These are phyloP conservation scores for Coregonus ussuriensis DNA, from an alignment of 2,797 vertebrate species.

Conservation along the genomic window DNA sequence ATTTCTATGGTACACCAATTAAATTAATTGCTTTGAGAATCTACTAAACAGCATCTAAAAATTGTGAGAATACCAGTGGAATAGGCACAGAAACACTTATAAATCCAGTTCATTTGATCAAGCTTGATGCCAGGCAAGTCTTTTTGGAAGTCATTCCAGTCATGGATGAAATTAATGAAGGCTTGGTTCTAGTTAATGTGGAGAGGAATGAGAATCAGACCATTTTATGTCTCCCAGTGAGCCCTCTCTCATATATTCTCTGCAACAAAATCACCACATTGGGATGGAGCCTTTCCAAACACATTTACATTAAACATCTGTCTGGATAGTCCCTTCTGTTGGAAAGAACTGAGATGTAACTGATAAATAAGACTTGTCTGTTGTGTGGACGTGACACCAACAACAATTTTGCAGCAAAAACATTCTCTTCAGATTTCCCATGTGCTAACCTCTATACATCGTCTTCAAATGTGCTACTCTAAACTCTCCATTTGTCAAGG, in stretches of 20 bases:
- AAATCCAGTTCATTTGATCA: background rate
- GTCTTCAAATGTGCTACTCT: background rate
- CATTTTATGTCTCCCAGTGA: constrained; percentile 1
- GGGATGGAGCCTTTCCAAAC: background rate
- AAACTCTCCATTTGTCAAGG: background rate
- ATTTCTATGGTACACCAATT: no score
- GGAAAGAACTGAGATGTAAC: background rate
- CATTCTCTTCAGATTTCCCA: background rate
- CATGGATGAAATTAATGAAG: background rate
- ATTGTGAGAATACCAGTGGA: background rate
- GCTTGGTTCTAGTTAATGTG: background rate
- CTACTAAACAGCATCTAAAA: no score
- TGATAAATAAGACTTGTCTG: background rate
- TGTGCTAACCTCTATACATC: background rate
- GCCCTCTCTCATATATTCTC: background rate
- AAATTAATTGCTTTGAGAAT: no score
- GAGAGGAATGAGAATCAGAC: background rate
- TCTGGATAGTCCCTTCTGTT: background rate
- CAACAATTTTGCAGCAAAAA: background rate
- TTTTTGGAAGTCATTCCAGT: background rate
- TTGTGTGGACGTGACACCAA: background rate
- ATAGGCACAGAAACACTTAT: background rate
- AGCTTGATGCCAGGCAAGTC: background rate
- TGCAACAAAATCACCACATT: background rate
- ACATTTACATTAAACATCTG: background rate